Conservation (phyloP, 2,888 invertebrate species). For the Melanostoma scalare region DNA sequence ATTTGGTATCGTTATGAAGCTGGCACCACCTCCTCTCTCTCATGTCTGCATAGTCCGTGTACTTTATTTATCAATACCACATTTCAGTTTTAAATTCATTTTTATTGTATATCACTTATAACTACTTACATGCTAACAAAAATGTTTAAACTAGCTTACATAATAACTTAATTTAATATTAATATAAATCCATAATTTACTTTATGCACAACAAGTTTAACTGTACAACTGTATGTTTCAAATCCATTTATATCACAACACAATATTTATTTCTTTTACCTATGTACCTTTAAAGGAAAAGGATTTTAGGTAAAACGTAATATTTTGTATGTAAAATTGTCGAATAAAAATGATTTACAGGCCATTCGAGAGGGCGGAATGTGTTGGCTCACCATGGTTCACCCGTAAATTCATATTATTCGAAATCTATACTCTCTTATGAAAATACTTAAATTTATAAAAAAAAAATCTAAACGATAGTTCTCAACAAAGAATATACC, state of each 20-base stretch:
- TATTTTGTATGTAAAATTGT: conserved; percentile 56
- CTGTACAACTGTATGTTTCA: conserved; percentile 1
- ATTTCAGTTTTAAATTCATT: too few relatives aligned
- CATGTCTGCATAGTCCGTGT: too few relatives aligned
- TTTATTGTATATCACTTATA: too few relatives aligned
- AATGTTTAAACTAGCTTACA: too few relatives aligned
- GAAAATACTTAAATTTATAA: conserved; percentile 23
- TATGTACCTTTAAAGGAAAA: conserved; percentile 2
- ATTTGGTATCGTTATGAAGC: too few relatives aligned
- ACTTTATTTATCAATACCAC: too few relatives aligned
- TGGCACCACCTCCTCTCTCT: too few relatives aligned
- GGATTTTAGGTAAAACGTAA: neutral
- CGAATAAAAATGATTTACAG: conserved; percentile 62
- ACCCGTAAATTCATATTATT: conserved; percentile 59
- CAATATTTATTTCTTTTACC: conserved; percentile 21
- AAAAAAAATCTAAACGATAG: conserved; percentile 13
- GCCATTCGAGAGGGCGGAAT: conserved; percentile 51
- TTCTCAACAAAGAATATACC: conserved; percentile 44
- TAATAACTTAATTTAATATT: too few relatives aligned
- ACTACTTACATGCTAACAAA: too few relatives aligned
- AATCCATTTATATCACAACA: conserved; percentile 28
- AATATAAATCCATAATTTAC: neutral
- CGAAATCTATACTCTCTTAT: conserved; percentile 72
- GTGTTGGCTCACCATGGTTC: conserved; percentile 31
- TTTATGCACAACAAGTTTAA: neutral